These are phyloP conservation scores for Siphamia tubifer DNA, from an alignment of 2,113 vertebrate genomes.

Conservation along the genomic window DNA sequence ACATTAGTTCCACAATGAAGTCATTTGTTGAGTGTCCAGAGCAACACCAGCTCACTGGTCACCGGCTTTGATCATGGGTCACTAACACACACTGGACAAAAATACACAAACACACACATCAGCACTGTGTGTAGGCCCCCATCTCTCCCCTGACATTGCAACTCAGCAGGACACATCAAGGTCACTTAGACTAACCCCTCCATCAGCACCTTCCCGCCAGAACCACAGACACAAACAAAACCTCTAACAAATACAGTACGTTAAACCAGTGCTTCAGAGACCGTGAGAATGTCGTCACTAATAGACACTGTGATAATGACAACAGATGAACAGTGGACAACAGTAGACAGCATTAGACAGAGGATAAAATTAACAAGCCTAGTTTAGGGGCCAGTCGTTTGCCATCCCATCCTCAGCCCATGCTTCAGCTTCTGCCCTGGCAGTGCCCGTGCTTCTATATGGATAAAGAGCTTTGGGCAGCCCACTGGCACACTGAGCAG, in stretches of 20 bases:
- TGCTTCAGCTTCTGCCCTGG: slow-evolving; percentile 39
- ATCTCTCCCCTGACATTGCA: slow-evolving; percentile 58
- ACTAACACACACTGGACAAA: neutral
- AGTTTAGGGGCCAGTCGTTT: slow-evolving; percentile 31
- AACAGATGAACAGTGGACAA: slow-evolving; percentile 27
- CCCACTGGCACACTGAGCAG: slow-evolving; percentile 55
- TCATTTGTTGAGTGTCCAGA: too few species aligned
- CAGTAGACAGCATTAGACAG: slow-evolving; percentile 17
- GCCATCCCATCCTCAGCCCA: slow-evolving; percentile 22
- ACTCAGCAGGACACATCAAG: slow-evolving; percentile 66
- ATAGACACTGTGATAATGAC: slow-evolving; percentile 39
- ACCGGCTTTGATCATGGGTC: slow-evolving; percentile 1
- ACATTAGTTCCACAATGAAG: too few species aligned
- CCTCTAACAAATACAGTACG: neutral
- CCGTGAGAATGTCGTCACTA: neutral
- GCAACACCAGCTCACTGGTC: slow-evolving; percentile 4
- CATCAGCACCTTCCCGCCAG: slow-evolving; percentile 58
- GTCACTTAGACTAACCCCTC: slow-evolving; percentile 55
- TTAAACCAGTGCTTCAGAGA: slow-evolving; percentile 1
- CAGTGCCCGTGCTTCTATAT: slow-evolving; percentile 64
- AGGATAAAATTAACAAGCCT: slow-evolving; percentile 28
- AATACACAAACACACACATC: slow-evolving; percentile 4
- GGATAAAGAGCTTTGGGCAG: slow-evolving; percentile 77
- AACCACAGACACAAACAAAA: slow-evolving; percentile 17
- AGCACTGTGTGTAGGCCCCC: slow-evolving; percentile 17